Conservation (phyloP, 2,888 invertebrate species). For the Elegia similella region DNA sequence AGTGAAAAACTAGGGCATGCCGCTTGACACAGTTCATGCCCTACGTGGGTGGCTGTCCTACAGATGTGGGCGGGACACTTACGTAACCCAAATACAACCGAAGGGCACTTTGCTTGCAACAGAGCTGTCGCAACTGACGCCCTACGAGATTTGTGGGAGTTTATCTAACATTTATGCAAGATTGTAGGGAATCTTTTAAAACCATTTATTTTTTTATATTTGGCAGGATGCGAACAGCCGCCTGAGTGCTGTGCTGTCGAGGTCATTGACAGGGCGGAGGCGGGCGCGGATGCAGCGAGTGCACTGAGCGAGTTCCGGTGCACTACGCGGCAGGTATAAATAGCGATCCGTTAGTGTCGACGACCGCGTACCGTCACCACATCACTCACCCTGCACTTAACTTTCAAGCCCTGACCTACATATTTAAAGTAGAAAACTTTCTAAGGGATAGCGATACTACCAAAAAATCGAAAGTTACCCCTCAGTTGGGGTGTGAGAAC, state of each 20-base stretch:
- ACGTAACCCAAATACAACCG: slow-evolving; percentile 71
- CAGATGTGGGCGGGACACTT: slow-evolving; percentile 65
- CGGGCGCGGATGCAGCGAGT: slow-evolving; percentile 75
- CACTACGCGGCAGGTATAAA: slow-evolving; percentile 79
- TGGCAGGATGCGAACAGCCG: slow-evolving; percentile 19
- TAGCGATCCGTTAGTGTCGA: slow-evolving; percentile 81
- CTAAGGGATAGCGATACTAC: slow-evolving; percentile 35
- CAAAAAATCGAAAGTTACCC: slow-evolving; percentile 36
- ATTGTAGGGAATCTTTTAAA: neutral
- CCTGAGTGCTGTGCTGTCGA: slow-evolving; percentile 43
- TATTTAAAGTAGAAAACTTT: slow-evolving; percentile 43
- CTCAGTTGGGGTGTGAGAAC: slow-evolving; percentile 39
- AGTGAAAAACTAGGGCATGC: slow-evolving; percentile 65
- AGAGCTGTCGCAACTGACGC: slow-evolving; percentile 62
- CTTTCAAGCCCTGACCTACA: slow-evolving; percentile 60
- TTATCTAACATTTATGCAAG: slow-evolving; percentile 6
- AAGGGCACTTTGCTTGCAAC: slow-evolving; percentile 71
- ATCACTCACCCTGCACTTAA: slow-evolving; percentile 51
- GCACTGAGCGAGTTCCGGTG: slow-evolving; percentile 79
- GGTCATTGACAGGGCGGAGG: slow-evolving; percentile 77
- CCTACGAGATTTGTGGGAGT: slow-evolving; percentile 43
- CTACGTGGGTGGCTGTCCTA: slow-evolving; percentile 66
- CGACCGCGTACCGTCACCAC: slow-evolving; percentile 68
- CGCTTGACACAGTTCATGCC: slow-evolving; percentile 72
- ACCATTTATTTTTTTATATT: neutral